Evolutionary conservation across 2,797 vertebrate genomes (phyloP).

Genomic region (Pitangus sulphuratus): DNA sequence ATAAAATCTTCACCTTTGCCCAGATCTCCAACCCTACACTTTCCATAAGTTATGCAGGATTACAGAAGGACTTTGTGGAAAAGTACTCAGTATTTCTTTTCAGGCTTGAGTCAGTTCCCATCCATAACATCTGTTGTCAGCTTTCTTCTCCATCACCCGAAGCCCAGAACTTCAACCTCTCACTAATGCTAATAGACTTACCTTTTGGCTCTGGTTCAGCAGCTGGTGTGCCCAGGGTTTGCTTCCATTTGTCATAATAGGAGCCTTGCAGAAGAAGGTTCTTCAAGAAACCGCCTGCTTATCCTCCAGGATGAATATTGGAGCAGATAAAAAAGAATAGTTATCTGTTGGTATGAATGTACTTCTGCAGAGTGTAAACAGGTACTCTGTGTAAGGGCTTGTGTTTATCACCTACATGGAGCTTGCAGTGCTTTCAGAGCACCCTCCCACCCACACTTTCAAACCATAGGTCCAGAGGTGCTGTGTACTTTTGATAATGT

Average conservation of each 20-base stretch:
- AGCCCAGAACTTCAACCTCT: background rate
- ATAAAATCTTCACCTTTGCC: constrained; percentile 38
- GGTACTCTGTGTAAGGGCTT: background rate
- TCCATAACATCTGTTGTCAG: background rate
- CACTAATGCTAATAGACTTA: background rate
- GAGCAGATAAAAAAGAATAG: background rate
- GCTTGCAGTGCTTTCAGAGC: background rate
- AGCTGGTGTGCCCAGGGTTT: background rate
- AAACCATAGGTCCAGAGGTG: background rate
- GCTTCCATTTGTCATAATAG: background rate
- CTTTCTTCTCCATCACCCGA: background rate
- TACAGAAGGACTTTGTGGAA: constrained; percentile 6
- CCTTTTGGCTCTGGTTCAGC: background rate
- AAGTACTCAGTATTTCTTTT: background rate
- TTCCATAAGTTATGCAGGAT: background rate
- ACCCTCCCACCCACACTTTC: background rate
- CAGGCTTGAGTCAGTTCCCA: background rate
- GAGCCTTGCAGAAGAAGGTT: background rate
- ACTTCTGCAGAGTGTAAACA: background rate
- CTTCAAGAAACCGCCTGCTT: background rate
- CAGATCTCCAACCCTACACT: background rate
- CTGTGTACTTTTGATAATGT: background rate
- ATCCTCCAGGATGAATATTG: background rate
- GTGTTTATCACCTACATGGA: background rate
- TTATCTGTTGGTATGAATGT: background rate